Conservation (phyloP, 53 echinoderm and acorn worm genomes). For the Temnopleurus reevesii region DNA sequence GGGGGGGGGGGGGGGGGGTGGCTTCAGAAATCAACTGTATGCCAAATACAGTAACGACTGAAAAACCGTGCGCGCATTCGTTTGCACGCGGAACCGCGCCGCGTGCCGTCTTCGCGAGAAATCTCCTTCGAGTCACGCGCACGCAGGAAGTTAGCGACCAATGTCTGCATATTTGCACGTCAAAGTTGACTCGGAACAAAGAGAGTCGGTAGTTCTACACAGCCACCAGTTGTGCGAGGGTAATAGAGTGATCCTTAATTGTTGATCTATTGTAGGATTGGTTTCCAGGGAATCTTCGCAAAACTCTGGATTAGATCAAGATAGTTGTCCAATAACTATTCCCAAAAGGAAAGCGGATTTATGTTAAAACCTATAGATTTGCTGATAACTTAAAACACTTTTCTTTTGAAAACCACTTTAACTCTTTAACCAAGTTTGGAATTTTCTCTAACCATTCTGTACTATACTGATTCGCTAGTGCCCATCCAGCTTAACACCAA, state of each 20-base stretch:
- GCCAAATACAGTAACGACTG: background rate
- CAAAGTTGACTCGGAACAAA: constrained; percentile 56
- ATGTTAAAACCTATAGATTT: no score
- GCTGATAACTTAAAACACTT: no score
- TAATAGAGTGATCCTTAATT: constrained; percentile 13
- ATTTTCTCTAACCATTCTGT: no score
- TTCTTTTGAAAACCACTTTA: no score
- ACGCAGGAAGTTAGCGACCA: constrained; percentile 18
- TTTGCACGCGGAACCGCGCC: background rate
- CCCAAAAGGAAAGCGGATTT: no score
- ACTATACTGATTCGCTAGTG: no score
- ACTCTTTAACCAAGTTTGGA: no score
- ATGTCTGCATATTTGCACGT: constrained; percentile 19
- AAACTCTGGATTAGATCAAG: background rate
- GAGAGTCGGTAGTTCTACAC: constrained; percentile 28
- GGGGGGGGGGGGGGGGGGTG: background rate
- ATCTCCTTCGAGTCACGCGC: constrained; percentile 38
- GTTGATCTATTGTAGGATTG: background rate
- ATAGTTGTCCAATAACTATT: no score
- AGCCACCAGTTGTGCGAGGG: constrained; percentile 27
- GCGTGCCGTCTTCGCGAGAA: no score
- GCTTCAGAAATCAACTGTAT: background rate
- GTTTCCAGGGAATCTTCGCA: background rate
- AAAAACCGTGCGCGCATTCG: constrained; percentile 9
- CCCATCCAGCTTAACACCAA: no score